Evolutionary conservation across 2,797 vertebrate species (phyloP).

Genomic region (Petrocephalus schoutedeni): DNA sequence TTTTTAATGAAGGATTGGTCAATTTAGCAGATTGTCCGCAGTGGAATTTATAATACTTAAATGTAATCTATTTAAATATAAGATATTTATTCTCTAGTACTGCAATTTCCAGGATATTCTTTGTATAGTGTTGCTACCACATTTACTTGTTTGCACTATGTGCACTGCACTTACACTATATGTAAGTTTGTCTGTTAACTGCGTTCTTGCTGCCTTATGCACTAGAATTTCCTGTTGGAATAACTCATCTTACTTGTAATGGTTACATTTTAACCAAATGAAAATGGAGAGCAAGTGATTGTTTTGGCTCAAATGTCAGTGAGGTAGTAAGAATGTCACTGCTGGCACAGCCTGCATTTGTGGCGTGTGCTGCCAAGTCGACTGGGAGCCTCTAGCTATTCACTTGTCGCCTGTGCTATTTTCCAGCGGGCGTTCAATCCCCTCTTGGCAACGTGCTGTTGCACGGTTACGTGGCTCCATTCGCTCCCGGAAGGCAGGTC

Average conservation of each 20-base stretch:
- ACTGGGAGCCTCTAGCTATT: conserved; percentile 8
- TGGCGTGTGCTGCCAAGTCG: not conserved
- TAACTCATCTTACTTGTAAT: not conserved
- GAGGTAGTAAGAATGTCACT: not conserved
- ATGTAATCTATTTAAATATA: not conserved
- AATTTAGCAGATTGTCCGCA: not conserved
- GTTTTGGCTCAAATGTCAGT: not conserved
- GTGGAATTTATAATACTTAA: not conserved
- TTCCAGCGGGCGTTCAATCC: not conserved
- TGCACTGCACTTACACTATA: not conserved
- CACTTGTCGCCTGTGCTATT: not conserved
- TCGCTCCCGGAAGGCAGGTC: not conserved
- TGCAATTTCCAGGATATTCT: not conserved
- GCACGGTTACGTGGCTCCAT: not conserved
- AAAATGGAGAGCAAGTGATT: not conserved
- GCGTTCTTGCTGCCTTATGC: not conserved
- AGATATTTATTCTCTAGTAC: not conserved
- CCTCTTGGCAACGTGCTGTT: not conserved
- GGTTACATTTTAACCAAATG: not conserved
- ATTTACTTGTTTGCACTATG: not conserved
- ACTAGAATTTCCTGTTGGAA: not conserved
- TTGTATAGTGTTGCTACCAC: not conserved
- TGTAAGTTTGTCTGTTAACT: not conserved
- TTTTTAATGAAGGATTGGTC: not conserved
- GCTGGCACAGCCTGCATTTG: not conserved